Evolutionary conservation across 2,113 vertebrate genomes (phyloP).

Genomic region (Salminus brasiliensis): DNA sequence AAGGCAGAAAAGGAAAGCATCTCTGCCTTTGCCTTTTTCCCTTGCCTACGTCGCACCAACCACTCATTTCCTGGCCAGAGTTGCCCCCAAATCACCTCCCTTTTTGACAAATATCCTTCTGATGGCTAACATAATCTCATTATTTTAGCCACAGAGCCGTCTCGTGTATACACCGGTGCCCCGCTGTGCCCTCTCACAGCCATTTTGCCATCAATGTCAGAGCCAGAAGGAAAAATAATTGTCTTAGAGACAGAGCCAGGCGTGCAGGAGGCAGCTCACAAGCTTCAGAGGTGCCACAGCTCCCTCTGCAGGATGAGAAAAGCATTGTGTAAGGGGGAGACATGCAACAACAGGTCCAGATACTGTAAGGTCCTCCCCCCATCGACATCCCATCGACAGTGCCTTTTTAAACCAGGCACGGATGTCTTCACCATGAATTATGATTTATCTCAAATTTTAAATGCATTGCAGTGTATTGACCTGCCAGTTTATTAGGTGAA

Average conservation of each 20-base stretch:
- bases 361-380: no score
- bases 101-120: constrained; percentile 40
- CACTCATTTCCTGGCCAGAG: constrained; percentile 23
- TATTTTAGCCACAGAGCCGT: constrained; percentile 39
- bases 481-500: background rate
- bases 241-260: background rate
- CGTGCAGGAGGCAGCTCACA: background rate
- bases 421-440: no score
- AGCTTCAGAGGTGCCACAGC: constrained; percentile 38
- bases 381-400: background rate
- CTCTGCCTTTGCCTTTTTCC: no score
- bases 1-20: background rate
- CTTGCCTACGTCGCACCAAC: background rate
- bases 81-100: constrained; percentile 18
- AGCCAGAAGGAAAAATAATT: constrained; percentile 33
- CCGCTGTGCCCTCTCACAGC: constrained; percentile 38
- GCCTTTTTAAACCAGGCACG: background rate
- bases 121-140: constrained; percentile 49
- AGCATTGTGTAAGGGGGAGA: background rate
- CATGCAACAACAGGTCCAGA: background rate
- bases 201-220: constrained; percentile 55
- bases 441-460: background rate
- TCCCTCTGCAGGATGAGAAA: constrained; percentile 50
- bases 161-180: constrained; percentile 35
- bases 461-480: background rate